A percentile compares a stretch with the other conserved stretches of the same genome.
phyloP scores from a whole-genome alignment of 1,140 invertebrate genomes.

The Zaprionus camerounensis region DNA sequence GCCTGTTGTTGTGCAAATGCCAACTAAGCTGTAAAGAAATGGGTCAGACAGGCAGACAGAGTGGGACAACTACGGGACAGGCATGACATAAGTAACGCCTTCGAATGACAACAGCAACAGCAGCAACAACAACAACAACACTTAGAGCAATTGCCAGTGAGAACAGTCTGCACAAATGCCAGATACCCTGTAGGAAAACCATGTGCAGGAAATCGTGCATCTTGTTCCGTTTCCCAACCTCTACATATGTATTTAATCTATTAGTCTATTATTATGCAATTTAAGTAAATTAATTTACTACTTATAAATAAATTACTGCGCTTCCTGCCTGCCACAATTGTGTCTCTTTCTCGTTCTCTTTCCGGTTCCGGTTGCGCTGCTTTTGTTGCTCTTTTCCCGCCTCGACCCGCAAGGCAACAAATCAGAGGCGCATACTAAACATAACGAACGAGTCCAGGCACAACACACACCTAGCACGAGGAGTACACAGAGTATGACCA shows the following conservation, averaged over 20 bases:
- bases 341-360: neutral
- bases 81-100: slow-evolving; percentile 68
- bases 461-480: neutral
- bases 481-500: slow-evolving; percentile 10
- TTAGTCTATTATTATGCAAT: neutral
- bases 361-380: neutral
- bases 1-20: slow-evolving; percentile 29
- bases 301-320: neutral
- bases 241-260: neutral
- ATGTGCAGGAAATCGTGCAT: too few relatives aligned
- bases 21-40: slow-evolving; percentile 66
- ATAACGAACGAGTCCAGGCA: neutral
- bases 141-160: slow-evolving; percentile 23
- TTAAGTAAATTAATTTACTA: neutral
- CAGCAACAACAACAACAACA: slow-evolving; percentile 41
- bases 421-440: slow-evolving; percentile 1
- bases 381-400: neutral
- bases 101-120: slow-evolving; percentile 39
- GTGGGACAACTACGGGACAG: slow-evolving; percentile 3
- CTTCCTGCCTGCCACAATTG: neutral
- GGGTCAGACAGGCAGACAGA: slow-evolving; percentile 61
- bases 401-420: neutral
- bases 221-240: neutral
- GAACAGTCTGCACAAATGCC: neutral
- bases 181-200: slow-evolving; percentile 10